These are phyloP conservation scores for Ceratina calcarata DNA, from an alignment of 1,140 invertebrate genomes.

Conservation along the genomic window DNA sequence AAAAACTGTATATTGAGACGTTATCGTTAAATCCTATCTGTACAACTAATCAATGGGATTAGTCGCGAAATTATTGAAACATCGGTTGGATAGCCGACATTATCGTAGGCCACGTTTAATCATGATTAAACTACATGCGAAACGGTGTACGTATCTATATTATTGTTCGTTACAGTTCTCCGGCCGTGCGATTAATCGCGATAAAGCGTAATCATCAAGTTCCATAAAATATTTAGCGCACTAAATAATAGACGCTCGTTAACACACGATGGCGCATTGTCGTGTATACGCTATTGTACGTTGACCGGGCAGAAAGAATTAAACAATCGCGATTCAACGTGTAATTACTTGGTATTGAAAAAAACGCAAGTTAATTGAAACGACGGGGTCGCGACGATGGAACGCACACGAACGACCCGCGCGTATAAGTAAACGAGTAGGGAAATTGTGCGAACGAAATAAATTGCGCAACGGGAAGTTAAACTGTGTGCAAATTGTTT, in stretches of 20 bases:
- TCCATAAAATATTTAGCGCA: conserved; percentile 2
- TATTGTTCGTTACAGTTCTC: conserved; percentile 10
- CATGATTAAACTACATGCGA: not conserved
- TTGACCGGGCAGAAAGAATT: not conserved
- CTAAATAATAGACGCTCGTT: conserved; percentile 31
- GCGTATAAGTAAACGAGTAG: too few species aligned
- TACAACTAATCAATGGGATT: too few species aligned
- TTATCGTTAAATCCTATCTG: not conserved
- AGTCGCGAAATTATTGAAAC: conserved; percentile 8
- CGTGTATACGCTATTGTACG: too few species aligned
- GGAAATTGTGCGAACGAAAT: not conserved
- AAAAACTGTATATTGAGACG: not conserved
- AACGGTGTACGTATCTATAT: not conserved
- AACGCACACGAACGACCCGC: not conserved
- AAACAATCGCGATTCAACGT: not conserved
- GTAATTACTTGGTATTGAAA: not conserved
- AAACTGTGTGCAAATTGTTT: not conserved
- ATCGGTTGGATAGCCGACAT: not conserved
- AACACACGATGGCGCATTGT: not conserved
- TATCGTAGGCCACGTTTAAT: not conserved
- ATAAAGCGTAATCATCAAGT: conserved; percentile 11
- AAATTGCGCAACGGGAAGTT: not conserved
- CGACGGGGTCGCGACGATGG: too few species aligned
- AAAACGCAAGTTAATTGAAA: not conserved
- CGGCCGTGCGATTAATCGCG: conserved; percentile 19